A percentile compares a stretch with the other conserved stretches of the same genome.
Conservation (phyloP, 2,888 invertebrate genomes). For the Drosophila mulleri region DNA sequence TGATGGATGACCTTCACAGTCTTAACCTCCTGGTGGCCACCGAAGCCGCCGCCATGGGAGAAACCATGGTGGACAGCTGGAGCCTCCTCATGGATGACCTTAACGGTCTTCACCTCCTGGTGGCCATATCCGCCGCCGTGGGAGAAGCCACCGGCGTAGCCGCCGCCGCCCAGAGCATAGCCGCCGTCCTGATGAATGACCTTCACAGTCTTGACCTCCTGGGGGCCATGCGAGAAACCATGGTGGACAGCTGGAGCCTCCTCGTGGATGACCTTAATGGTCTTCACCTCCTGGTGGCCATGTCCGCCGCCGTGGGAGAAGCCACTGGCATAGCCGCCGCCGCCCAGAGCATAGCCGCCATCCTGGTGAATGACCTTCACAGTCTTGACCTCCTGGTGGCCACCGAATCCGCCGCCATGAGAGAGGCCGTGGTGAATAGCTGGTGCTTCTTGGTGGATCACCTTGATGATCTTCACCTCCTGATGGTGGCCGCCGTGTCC, state of each 20-base stretch:
- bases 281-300: slow-evolving; percentile 1
- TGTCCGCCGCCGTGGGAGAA: slow-evolving; percentile 37
- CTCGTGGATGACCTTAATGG: slow-evolving; percentile 8
- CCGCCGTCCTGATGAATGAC: slow-evolving; percentile 67
- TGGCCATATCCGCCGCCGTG: slow-evolving; percentile 30
- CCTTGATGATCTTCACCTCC: slow-evolving; percentile 57
- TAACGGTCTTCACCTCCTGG: slow-evolving; percentile 8
- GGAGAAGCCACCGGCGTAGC: slow-evolving; percentile 44
- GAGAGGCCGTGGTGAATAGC: slow-evolving; percentile 18
- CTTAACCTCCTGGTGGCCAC: slow-evolving; percentile 63
- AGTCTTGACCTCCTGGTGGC: slow-evolving; percentile 69
- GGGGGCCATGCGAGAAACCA: slow-evolving; percentile 35
- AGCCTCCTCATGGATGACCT: slow-evolving; percentile 8
- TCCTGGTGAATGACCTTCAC: slow-evolving; percentile 72
- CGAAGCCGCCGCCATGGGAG: slow-evolving; percentile 33
- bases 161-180: slow-evolving; percentile 1
- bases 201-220: slow-evolving; percentile 71
- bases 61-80: neutral
- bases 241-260: neutral
- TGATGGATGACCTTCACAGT: slow-evolving; percentile 70
- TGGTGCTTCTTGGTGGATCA: slow-evolving; percentile 57
- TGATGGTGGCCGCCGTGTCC: slow-evolving; percentile 25
- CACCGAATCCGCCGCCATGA: slow-evolving; percentile 33
- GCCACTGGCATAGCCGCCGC: slow-evolving; percentile 37
- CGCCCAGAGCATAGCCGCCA: slow-evolving; percentile 25